Evolutionary conservation across 2,113 vertebrate species (phyloP).

Genomic region (Blennius ocellaris): DNA sequence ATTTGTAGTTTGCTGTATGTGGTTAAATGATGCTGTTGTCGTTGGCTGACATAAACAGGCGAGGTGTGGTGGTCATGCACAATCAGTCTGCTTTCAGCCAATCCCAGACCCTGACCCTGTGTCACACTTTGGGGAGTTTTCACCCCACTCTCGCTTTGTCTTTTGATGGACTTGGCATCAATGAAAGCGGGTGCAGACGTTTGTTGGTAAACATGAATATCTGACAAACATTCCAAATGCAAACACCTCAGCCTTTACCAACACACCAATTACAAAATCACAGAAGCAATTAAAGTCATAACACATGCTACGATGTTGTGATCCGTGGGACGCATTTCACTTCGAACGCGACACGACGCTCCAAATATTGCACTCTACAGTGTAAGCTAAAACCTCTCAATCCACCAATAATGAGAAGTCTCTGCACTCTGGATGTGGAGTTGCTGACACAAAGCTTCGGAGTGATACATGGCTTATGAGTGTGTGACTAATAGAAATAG

Average conservation of each 20-base stretch:
- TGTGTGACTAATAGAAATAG: conserved; percentile 80
- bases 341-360: conserved; percentile 46
- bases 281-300: conserved; percentile 7
- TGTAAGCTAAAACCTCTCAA: conserved; percentile 71
- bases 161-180: no score
- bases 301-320: conserved; percentile 31
- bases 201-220: conserved; percentile 11
- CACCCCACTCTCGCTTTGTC: no score
- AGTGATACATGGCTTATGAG: conserved; percentile 78
- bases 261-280: conserved; percentile 39
- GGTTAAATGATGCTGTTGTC: no score
- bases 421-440: conserved; percentile 61
- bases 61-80: no score
- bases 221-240: conserved; percentile 10
- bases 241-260: conserved; percentile 12
- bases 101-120: no score
- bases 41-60: no score
- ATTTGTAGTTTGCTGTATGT: no score
- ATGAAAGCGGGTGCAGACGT: background rate
- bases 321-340: conserved; percentile 56
- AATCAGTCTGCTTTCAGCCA: no score
- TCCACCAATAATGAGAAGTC: conserved; percentile 73
- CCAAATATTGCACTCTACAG: conserved; percentile 36
- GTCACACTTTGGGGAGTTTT: no score
- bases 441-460: conserved; percentile 79